Base-by-base conservation (phyloP, 2,113 vertebrate genomes). In the Hyaena hyaena region DNA sequence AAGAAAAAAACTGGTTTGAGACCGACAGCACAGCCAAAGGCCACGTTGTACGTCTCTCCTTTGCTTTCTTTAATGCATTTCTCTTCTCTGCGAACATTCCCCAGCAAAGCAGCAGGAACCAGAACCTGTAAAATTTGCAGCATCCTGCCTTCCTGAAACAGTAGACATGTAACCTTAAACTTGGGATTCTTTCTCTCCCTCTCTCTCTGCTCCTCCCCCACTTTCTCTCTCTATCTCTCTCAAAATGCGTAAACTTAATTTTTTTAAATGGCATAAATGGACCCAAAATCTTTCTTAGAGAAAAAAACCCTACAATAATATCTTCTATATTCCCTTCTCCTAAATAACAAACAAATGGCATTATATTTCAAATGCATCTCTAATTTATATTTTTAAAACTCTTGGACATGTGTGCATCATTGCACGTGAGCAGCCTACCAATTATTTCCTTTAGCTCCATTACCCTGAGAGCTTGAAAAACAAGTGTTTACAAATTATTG, bases 381-480 rank as follows among this genome's bases (percentile, higher is more conserved):
- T 69, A 63, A 16, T 23, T 81, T 31, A 6, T 26, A 53, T 5
- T 48, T 50, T 61, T 1, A 33, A 74, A 43, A 5, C 23, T 35
- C 48, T 88, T 84, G 68, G 33, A 48, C 5, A 3, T 21, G 4
- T 45, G 48, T 82, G 6, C 50, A 79, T 71, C 17, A 50, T 35
- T 82, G 33, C 50, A 23, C 63, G 43, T 55, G 26, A 82, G 65
- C 10, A 65, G 14, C 7, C 68, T 76, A 14, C 55, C 61, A 15
- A n/a, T 76, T 92, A 65, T 35, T 86, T 74, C 33, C 17, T 2
- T 69, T 69, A 24, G 28, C 45, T 73, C 33, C 63, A n/a, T 82
- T 95, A 83, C 31, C 45, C 69, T 43, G 39, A 50, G 82, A 79
- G 65, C 43, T 82, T 83, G 48, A 76, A 87, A 80, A 76, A 28